Percentiles rank a stretch among this genome's conserved stretches.
These are phyloP conservation scores for Percina caprodes DNA, from an alignment of 2,113 vertebrate genomes.

Conservation along the genomic window DNA sequence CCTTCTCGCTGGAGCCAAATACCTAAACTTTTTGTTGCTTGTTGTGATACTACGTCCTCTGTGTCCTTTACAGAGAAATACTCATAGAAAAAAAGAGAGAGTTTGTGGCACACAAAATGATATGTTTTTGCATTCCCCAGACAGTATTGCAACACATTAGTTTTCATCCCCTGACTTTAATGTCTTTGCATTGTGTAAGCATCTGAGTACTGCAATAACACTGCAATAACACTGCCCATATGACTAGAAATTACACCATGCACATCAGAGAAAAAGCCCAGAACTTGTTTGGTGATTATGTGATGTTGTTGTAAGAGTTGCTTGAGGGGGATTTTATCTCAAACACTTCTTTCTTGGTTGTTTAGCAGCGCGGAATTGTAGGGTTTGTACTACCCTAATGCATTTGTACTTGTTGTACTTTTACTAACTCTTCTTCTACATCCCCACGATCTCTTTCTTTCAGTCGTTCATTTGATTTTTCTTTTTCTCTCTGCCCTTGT, in stretches of 20 bases:
- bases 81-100: background rate
- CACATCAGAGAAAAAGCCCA: background rate
- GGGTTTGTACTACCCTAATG: background rate
- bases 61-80: background rate
- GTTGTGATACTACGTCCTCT: slow-evolving; percentile 30
- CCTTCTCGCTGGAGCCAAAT: slow-evolving; percentile 40
- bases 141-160: slow-evolving; percentile 35
- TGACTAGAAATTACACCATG: slow-evolving; percentile 18
- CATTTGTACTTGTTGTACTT: background rate
- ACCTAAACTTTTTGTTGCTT: slow-evolving; percentile 60
- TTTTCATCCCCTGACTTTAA: slow-evolving; percentile 4
- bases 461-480: too few species aligned
- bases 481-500: too few species aligned
- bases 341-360: background rate
- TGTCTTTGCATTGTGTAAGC: slow-evolving; percentile 42
- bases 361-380: background rate
- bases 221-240: background rate
- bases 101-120: background rate
- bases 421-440: background rate
- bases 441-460: background rate
- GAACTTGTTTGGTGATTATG: background rate
- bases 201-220: background rate
- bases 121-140: background rate
- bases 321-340: background rate
- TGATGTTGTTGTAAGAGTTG: background rate